phyloP scores from a whole-genome alignment of 2,113 vertebrate genomes.

The Gopherus evgoodei region DNA sequence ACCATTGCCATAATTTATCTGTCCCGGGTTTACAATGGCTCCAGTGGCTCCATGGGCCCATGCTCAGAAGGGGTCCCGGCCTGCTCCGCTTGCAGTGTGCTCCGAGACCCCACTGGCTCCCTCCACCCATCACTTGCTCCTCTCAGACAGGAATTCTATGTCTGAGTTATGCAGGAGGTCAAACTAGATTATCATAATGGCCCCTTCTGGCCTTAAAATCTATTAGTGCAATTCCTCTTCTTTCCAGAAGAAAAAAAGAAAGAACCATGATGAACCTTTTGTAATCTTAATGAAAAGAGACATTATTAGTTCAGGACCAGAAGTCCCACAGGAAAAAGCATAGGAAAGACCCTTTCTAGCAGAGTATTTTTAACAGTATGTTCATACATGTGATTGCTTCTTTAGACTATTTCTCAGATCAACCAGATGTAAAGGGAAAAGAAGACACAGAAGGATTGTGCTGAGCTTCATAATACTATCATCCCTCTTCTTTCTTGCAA shows the following conservation, averaged over 20 bases:
- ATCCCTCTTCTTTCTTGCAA: not conserved
- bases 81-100: too few relatives aligned
- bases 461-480: not conserved
- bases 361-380: not conserved
- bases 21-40: too few relatives aligned
- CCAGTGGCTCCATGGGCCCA: too few relatives aligned
- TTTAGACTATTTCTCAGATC: not conserved
- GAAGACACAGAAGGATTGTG: not conserved
- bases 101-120: too few relatives aligned
- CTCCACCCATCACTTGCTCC: too few relatives aligned
- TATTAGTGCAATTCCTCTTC: not conserved
- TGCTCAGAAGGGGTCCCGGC: too few relatives aligned
- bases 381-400: not conserved
- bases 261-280: not conserved
- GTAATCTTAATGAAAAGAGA: not conserved
- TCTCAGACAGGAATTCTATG: not conserved
- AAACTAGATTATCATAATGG: not conserved
- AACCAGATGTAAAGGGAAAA: not conserved
- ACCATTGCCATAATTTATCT: not conserved
- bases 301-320: not conserved
- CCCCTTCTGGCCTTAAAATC: not conserved
- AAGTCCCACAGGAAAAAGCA: not conserved
- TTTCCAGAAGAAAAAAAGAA: rapidly evolving
- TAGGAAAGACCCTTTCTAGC: not conserved
- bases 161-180: rapidly evolving